These are phyloP conservation scores for Protodeltote pygarga DNA, from an alignment of 2,888 invertebrate genomes.

Conservation along the genomic window DNA sequence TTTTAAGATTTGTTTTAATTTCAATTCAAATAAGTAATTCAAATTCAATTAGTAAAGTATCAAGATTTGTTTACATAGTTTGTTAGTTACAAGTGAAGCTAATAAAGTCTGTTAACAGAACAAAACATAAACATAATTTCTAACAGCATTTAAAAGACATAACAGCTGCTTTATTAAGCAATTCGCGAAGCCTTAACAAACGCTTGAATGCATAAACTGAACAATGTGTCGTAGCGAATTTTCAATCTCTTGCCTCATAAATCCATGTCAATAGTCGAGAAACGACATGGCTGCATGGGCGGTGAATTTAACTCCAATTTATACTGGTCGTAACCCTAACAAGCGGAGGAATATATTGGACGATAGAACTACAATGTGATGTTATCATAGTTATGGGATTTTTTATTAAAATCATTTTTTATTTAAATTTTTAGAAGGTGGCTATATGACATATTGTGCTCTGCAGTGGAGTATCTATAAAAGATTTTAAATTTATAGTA, in stretches of 20 bases:
- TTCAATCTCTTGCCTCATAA: constrained; percentile 63
- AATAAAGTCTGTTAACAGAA: no score
- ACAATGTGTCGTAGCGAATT: constrained; percentile 55
- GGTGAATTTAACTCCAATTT: constrained; percentile 60
- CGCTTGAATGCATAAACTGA: constrained; percentile 47
- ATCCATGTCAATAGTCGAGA: constrained; percentile 55
- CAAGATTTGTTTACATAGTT: no score
- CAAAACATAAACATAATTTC: neutral
- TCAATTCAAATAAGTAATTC: no score
- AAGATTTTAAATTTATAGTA: no score
- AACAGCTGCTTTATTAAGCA: constrained; percentile 5
- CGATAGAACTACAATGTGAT: constrained; percentile 21
- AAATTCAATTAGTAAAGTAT: no score
- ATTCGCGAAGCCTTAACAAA: constrained; percentile 47
- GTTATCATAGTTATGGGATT: no score
- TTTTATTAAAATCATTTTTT: no score
- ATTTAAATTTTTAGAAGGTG: no score
- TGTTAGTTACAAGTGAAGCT: no score
- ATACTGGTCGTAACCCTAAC: constrained; percentile 49
- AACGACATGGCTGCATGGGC: constrained; percentile 56
- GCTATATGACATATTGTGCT: no score
- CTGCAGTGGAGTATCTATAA: no score
- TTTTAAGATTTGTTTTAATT: no score
- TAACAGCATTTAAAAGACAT: constrained; percentile 11
- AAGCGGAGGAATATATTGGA: constrained; percentile 26